A percentile compares a stretch with the other conserved stretches of the same genome.
phyloP scores from a whole-genome alignment of 2,113 vertebrate genomes.

The Cebidichthys violaceus region DNA sequence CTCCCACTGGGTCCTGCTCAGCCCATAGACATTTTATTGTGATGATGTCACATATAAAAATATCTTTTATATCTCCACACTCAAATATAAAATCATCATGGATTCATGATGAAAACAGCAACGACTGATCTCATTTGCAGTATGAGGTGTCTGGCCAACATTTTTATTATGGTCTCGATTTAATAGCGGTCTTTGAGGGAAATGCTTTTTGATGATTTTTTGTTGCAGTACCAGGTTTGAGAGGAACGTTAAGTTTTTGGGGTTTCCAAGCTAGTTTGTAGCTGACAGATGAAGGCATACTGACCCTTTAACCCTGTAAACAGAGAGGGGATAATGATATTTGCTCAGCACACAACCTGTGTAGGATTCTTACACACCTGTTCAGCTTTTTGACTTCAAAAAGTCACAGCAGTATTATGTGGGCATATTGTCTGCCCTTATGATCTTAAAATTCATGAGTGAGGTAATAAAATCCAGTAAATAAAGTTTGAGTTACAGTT shows the following conservation, averaged over 20 bases:
- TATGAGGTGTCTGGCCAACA: neutral
- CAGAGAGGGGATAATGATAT: slow-evolving; percentile 26
- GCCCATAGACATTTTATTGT: no score
- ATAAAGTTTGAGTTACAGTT: neutral
- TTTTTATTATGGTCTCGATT: neutral
- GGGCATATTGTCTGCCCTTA: neutral
- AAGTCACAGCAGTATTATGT: neutral
- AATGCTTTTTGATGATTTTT: neutral
- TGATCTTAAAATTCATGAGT: neutral
- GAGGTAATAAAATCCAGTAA: neutral
- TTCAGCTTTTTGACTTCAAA: slow-evolving; percentile 1
- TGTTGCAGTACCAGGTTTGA: neutral
- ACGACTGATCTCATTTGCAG: neutral
- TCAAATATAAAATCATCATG: no score
- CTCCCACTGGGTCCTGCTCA: no score
- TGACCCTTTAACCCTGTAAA: slow-evolving; percentile 47
- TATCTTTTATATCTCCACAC: no score
- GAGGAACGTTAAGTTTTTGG: neutral
- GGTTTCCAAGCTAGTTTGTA: slow-evolving; percentile 23
- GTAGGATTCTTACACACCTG: slow-evolving; percentile 16
- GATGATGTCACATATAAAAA: no score
- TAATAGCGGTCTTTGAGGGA: neutral
- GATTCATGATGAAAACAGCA: neutral
- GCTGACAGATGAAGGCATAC: slow-evolving; percentile 41
- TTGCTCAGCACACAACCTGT: slow-evolving; percentile 1